Evolutionary conservation across 2,113 vertebrate genomes (phyloP).

Genomic region (Asarcornis scutulata): DNA sequence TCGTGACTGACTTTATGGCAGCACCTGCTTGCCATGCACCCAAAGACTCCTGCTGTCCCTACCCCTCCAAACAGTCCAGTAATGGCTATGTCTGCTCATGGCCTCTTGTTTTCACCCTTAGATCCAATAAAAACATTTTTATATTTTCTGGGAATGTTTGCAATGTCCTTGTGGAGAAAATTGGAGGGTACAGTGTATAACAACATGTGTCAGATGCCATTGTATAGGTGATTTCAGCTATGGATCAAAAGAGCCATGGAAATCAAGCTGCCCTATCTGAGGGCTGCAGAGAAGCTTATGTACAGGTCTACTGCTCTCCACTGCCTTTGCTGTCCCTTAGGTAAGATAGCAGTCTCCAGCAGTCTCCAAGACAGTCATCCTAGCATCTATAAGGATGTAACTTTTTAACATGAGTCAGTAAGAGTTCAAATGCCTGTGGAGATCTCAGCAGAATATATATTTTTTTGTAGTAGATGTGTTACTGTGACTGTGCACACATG

Average conservation of each 20-base stretch:
- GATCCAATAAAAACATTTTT: neutral
- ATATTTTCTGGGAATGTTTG: neutral
- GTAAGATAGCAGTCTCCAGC: neutral
- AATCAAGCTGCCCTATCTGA: neutral
- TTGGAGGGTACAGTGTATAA: neutral
- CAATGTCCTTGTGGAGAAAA: neutral
- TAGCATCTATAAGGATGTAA: neutral
- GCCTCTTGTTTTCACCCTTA: neutral
- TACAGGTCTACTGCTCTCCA: neutral
- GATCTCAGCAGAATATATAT: neutral
- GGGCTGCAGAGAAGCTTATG: neutral
- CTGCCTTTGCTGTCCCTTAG: neutral
- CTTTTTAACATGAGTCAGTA: neutral
- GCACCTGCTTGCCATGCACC: neutral
- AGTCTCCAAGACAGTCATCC: neutral
- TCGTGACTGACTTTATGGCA: neutral
- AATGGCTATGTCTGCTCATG: neutral
- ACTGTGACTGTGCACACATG: rapidly evolving
- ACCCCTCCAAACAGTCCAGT: neutral
- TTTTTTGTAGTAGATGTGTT: neutral
- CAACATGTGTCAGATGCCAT: neutral
- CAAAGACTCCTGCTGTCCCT: neutral
- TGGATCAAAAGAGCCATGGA: neutral
- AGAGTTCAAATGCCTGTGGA: neutral
- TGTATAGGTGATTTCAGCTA: neutral